Conservation (phyloP, 1,140 invertebrate genomes). For the Diorhabda carinulata region DNA sequence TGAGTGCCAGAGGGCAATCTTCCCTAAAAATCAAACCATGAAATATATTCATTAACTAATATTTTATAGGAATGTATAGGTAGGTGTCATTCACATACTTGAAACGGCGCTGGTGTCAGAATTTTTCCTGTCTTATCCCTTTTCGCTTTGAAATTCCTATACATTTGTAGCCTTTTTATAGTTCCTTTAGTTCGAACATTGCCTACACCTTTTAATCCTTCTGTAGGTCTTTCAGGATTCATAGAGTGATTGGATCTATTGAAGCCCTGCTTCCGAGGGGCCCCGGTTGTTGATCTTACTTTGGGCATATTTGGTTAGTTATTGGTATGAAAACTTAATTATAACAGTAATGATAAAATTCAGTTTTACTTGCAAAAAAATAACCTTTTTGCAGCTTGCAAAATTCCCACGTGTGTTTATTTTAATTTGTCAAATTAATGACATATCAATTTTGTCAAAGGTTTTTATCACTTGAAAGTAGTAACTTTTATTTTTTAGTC, state of each 20-base stretch:
- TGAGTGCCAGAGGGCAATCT: constrained; percentile 83
- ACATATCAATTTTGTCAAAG: too few species aligned
- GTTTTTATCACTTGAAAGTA: too few species aligned
- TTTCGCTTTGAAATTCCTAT: constrained; percentile 94
- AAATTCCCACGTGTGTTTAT: too few species aligned
- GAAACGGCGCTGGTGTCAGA: constrained; percentile 86
- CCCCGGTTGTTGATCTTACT: constrained; percentile 61
- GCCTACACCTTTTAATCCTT: constrained; percentile 77
- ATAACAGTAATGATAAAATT: too few species aligned
- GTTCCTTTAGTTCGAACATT: constrained; percentile 86
- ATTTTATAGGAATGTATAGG: too few species aligned
- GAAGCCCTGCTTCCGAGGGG: constrained; percentile 71
- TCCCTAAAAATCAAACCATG: constrained; percentile 58
- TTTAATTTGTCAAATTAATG: too few species aligned
- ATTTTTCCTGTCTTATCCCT: constrained; percentile 90
- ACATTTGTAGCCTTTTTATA: constrained; percentile 96
- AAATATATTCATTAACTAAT: not conserved
- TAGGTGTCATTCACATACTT: constrained; percentile 24
- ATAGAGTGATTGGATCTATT: constrained; percentile 80
- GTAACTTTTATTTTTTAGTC: too few species aligned
- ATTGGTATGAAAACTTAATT: too few species aligned
- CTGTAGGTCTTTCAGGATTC: constrained; percentile 77
- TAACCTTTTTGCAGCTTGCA: too few species aligned
- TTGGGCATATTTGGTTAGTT: constrained; percentile 60
- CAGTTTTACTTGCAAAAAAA: too few species aligned